Evolutionary conservation across 2,113 vertebrate species (phyloP).

Genomic region (Vimba vimba): DNA sequence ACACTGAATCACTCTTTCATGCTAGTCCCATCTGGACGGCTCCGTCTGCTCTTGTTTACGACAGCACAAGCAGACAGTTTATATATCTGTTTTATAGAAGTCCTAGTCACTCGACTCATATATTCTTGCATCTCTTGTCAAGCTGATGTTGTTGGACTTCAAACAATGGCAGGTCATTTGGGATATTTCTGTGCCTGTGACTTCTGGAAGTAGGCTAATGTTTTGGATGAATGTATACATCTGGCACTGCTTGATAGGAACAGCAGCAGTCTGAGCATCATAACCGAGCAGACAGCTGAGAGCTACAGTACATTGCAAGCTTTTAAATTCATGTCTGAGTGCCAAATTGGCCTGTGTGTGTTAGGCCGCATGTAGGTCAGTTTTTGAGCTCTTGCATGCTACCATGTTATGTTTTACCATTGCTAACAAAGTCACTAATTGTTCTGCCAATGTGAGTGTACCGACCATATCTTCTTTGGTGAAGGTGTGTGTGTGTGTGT

Average conservation of each 20-base stretch:
- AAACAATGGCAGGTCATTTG: background rate
- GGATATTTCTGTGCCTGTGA: slow-evolving; percentile 1
- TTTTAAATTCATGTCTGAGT: slow-evolving; percentile 5
- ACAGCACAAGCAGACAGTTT: slow-evolving; percentile 6
- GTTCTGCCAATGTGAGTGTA: background rate
- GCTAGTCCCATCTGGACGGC: background rate
- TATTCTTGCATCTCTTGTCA: background rate
- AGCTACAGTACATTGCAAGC: slow-evolving; percentile 25
- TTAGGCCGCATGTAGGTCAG: background rate
- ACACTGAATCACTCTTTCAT: background rate
- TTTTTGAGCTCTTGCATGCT: background rate
- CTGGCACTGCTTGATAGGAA: slow-evolving; percentile 42
- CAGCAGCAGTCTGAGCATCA: slow-evolving; percentile 1
- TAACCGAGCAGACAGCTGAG: slow-evolving; percentile 36
- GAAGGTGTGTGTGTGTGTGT: too few relatives aligned
- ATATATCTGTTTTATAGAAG: background rate
- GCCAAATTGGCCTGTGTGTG: slow-evolving; percentile 6
- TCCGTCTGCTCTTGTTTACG: background rate
- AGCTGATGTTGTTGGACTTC: slow-evolving; percentile 1
- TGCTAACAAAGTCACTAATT: slow-evolving; percentile 24
- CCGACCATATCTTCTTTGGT: background rate
- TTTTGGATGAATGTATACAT: slow-evolving; percentile 21
- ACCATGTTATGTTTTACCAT: background rate
- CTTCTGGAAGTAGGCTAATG: slow-evolving; percentile 4
- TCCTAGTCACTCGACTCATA: background rate